Percentiles rank a stretch among this genome's conserved stretches.
These are phyloP conservation scores for Xylocopa sonorina DNA, from an alignment of 1,140 invertebrate genomes.

Conservation along the genomic window DNA sequence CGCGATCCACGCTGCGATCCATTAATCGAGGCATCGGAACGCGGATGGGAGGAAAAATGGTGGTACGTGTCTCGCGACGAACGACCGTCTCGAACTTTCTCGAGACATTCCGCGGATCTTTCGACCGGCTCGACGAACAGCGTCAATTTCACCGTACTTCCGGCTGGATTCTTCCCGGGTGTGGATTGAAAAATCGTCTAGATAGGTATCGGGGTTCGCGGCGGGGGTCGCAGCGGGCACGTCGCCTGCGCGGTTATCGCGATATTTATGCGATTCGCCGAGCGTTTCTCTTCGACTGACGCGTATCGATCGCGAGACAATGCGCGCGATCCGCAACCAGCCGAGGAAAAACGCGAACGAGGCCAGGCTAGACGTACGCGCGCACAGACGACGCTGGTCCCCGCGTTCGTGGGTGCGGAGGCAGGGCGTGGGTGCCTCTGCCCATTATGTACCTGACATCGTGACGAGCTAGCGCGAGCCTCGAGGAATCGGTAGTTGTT, in stretches of 20 bases:
- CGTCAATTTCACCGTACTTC: conserved; percentile 16
- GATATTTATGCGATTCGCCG: not conserved
- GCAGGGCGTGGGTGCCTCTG: conserved; percentile 61
- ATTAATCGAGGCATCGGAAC: conserved; percentile 25
- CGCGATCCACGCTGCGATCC: conserved; percentile 22
- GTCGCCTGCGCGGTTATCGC: not conserved
- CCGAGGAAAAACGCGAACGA: conserved; percentile 42
- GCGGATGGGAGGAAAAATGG: not conserved
- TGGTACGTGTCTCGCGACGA: not conserved
- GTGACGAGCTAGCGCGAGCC: conserved; percentile 58
- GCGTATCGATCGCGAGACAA: conserved; percentile 19
- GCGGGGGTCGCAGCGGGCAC: not conserved
- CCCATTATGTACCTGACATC: conserved; percentile 70
- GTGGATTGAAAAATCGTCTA: not conserved
- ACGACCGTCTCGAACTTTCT: conserved; percentile 19
- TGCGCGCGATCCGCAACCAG: conserved; percentile 5
- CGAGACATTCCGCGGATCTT: conserved; percentile 13
- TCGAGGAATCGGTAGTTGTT: conserved; percentile 59
- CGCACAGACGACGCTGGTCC: too few species aligned
- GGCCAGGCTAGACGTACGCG: not conserved
- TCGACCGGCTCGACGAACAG: not conserved
- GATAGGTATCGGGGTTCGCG: not conserved
- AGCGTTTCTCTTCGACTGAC: conserved; percentile 2
- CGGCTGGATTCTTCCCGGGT: not conserved
- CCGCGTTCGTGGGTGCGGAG: conserved; percentile 55